Base-by-base conservation (phyloP, 2,888 invertebrate species). In the Abscondita cerata region DNA sequence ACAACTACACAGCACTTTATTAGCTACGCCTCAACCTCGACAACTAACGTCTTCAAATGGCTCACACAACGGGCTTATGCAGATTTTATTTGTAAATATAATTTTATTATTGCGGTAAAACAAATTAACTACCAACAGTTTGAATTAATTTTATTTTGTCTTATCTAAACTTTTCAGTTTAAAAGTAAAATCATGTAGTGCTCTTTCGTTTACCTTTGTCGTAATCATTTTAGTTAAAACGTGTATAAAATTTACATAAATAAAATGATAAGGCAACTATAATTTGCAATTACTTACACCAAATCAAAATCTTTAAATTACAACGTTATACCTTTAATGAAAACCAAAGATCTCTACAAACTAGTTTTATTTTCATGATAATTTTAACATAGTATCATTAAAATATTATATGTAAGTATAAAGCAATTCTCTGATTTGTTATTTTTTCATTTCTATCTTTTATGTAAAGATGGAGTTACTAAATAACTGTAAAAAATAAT, bases 1-100 rank as follows among this genome's bases (percentile, higher is more conserved):
- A 76, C 75, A 62, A 57, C 66, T 62, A 64, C 64, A 66, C 68
- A 59, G 68, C 65, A 65, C 68, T 71, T 68, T 70, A 70, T 70
- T 70, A 70, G 67, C 67, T 59, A 51, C 56, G 59, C 54, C 58
- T 62, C 54, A 59, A 59, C 58, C 62, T 58, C 25, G 50, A 38
- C 62, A 46, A 59, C 44, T 44, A 44, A 44, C 54, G 53, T 62
- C 62, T 62, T 62, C 51, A 59, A 25, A 46, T 52, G 59, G 54
- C 62, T 58, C 54, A 62, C 53, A 52, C 59, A 19, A 41, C 51
- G 51, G 64, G 46, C 59, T 65, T 68, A 70, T 70, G 68, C 66
- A 68, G 68, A 70, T 70, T 68, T 70, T 68, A 66, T 68, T 68
- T 60, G 60, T 65, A 58, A 48, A 65, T 57, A 60, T 59, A 55